These are phyloP conservation scores for Empis livida DNA, from an alignment of 2,888 invertebrate species.

Conservation along the genomic window DNA sequence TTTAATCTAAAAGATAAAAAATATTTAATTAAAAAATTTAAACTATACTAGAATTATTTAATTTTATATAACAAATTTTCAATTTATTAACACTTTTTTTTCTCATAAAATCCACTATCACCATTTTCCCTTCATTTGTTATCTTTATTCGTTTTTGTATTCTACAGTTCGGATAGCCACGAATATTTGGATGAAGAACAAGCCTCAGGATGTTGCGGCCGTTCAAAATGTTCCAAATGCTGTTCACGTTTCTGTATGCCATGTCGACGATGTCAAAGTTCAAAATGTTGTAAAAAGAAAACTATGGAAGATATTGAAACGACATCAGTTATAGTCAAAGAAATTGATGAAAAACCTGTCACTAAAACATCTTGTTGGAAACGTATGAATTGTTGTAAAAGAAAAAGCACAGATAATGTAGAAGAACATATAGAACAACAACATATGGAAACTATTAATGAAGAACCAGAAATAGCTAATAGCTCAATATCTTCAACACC, in stretches of 20 bases:
- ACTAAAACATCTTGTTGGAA: constrained; percentile 28
- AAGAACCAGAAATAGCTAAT: constrained; percentile 12
- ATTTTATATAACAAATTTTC: no score
- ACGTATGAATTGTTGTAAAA: constrained; percentile 32
- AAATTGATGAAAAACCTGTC: constrained; percentile 24
- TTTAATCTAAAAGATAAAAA: no score
- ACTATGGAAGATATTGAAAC: constrained; percentile 16
- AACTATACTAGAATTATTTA: no score
- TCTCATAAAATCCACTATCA: no score
- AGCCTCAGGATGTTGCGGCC: constrained; percentile 24
- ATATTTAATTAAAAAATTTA: no score
- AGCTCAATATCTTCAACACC: constrained; percentile 11
- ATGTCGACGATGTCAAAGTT: constrained; percentile 30
- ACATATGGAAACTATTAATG: constrained; percentile 21
- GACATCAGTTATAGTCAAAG: constrained; percentile 23
- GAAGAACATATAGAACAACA: constrained; percentile 27
- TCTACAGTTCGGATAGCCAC: constrained; percentile 18
- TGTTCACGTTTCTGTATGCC: constrained; percentile 29
- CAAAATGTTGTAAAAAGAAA: constrained; percentile 26
- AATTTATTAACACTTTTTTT: no score
- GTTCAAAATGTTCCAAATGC: constrained; percentile 20
- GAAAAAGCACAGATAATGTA: constrained; percentile 21
- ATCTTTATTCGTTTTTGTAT: no score
- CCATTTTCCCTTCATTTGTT: no score
- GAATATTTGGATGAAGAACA: constrained; percentile 23